Percentiles rank a stretch among this genome's conserved stretches.
phyloP scores from a whole-genome alignment of 2,113 vertebrate species.

The Oxyura jamaicensis region DNA sequence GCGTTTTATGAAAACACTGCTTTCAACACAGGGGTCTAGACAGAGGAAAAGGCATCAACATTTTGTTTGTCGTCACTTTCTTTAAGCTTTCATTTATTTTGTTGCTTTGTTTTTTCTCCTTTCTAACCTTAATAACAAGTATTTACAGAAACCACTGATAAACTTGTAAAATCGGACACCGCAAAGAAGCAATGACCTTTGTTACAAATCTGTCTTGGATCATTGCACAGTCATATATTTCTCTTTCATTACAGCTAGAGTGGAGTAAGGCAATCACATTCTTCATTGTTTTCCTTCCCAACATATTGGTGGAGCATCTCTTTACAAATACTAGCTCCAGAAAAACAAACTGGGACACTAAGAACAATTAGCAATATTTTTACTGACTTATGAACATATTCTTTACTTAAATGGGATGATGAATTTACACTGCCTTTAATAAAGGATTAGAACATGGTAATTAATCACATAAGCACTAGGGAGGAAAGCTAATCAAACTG shows the following conservation, averaged over 20 bases:
- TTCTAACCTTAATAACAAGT: neutral
- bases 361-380: neutral
- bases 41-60: constrained; percentile 65
- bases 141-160: constrained; percentile 5
- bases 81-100: constrained; percentile 50
- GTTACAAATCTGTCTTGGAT: neutral
- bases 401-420: neutral
- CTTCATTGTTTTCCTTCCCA: neutral
- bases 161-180: neutral
- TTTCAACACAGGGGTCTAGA: constrained; percentile 76
- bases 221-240: neutral
- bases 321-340: neutral
- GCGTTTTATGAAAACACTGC: constrained; percentile 81
- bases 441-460: neutral
- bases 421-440: neutral
- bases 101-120: constrained; percentile 25
- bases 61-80: constrained; percentile 71
- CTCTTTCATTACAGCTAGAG: neutral
- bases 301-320: neutral
- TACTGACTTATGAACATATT: neutral
- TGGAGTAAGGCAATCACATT: neutral
- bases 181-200: neutral
- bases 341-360: neutral
- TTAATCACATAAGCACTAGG: neutral
- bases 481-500: neutral